Evolutionary conservation across 1,140 invertebrate genomes (phyloP).

Genomic region (Panonychus citri): DNA sequence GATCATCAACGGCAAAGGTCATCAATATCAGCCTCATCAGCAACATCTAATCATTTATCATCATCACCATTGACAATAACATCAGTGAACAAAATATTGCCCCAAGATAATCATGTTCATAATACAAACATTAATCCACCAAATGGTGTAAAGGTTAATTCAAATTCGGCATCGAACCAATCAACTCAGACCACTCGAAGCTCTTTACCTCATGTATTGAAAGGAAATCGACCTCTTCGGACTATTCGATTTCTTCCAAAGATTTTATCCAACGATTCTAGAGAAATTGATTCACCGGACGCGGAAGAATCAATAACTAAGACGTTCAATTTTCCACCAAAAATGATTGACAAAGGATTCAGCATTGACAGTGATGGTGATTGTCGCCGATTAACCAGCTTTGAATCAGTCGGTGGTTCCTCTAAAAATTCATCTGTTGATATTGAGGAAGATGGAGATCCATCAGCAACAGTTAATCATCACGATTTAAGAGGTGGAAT

Average conservation of each 20-base stretch:
- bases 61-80: too few species aligned
- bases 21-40: too few species aligned
- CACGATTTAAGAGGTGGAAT: not conserved
- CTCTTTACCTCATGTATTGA: too few species aligned
- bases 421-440: not conserved
- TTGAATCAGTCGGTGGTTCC: not conserved
- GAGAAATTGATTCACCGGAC: constrained; percentile 15
- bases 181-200: not conserved
- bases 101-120: too few species aligned
- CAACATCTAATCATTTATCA: too few species aligned
- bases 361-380: not conserved
- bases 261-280: constrained; percentile 11
- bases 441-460: not conserved
- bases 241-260: constrained; percentile 10
- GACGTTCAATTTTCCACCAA: not conserved
- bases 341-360: not conserved
- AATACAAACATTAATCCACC: too few species aligned
- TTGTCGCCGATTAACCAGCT: not conserved
- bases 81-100: too few species aligned
- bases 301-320: not conserved
- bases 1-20: too few species aligned
- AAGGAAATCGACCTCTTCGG: not conserved
- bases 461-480: not conserved
- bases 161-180: not conserved
- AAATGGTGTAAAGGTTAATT: too few species aligned